Conservation (phyloP, 2,888 invertebrate species). For the Drosophila koepferae region DNA sequence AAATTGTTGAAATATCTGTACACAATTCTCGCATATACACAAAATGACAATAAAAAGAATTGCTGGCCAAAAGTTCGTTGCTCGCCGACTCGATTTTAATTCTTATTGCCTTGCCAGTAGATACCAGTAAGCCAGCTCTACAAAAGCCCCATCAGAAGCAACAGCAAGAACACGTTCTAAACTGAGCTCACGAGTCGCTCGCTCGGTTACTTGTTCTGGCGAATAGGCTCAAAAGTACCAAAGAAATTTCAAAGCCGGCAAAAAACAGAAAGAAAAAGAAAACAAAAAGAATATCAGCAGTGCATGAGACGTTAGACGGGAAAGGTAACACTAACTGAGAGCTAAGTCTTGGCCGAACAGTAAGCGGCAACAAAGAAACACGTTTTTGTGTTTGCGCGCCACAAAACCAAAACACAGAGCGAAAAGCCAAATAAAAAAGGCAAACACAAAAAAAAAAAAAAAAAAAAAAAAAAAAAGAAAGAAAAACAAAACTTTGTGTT, state of each 20-base stretch:
- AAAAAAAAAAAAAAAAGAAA: conserved; percentile 14
- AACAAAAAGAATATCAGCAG: conserved; percentile 13
- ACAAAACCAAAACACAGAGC: conserved; percentile 45
- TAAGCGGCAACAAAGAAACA: conserved; percentile 61
- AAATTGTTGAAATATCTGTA: conserved; percentile 29
- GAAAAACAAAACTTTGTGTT: conserved; percentile 20
- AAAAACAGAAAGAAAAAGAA: conserved; percentile 32
- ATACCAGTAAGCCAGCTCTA: conserved; percentile 34
- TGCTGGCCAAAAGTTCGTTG: conserved; percentile 72
- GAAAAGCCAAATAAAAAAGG: conserved; percentile 29
- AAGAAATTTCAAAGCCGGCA: conserved; percentile 68
- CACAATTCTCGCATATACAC: conserved; percentile 32
- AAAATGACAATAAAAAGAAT: conserved; percentile 40
- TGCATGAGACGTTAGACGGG: conserved; percentile 12
- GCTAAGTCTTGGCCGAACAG: conserved; percentile 17
- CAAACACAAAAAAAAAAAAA: conserved; percentile 31
- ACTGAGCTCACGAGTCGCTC: conserved; percentile 17
- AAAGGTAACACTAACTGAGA: conserved; percentile 7
- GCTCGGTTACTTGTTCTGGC: neutral
- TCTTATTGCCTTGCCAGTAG: conserved; percentile 45
- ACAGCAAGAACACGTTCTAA: conserved; percentile 38
- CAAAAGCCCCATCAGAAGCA: conserved; percentile 11
- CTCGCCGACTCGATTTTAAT: conserved; percentile 57
- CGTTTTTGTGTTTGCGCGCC: conserved; percentile 75
- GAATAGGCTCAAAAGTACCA: conserved; percentile 39